A percentile compares a stretch with the other conserved stretches of the same genome.
Evolutionary conservation across 2,888 invertebrate genomes (phyloP).

Genomic region (Diarsia dahlii): DNA sequence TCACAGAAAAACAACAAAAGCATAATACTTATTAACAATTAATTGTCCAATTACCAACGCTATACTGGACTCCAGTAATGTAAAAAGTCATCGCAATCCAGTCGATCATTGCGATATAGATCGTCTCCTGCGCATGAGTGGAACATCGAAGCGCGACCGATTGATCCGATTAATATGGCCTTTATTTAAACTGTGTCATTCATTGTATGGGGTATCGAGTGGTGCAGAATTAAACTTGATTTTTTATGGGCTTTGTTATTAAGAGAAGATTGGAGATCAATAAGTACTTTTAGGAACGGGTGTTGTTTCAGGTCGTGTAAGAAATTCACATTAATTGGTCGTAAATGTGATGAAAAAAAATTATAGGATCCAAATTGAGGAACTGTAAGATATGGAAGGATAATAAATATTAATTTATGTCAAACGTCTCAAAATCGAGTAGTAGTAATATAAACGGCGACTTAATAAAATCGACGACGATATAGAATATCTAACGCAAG

Average conservation of each 20-base stretch:
- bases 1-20: neutral
- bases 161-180: slow-evolving; percentile 63
- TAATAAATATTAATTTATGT: too few relatives aligned
- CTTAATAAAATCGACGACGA: slow-evolving; percentile 33
- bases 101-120: slow-evolving; percentile 59
- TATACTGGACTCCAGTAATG: slow-evolving; percentile 25
- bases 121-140: slow-evolving; percentile 57
- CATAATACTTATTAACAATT: slow-evolving; percentile 10
- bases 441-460: slow-evolving; percentile 6
- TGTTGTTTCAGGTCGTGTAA: neutral
- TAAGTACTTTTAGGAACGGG: neutral
- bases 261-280: slow-evolving; percentile 6
- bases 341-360: neutral
- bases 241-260: slow-evolving; percentile 49
- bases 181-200: slow-evolving; percentile 64
- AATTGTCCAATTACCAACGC: slow-evolving; percentile 44
- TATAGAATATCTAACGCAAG: slow-evolving; percentile 23
- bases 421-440: neutral
- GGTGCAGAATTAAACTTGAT: slow-evolving; percentile 31
- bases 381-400: neutral
- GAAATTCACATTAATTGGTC: neutral
- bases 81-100: slow-evolving; percentile 51
- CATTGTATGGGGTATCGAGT: slow-evolving; percentile 53
- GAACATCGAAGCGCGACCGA: slow-evolving; percentile 47
- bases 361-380: neutral